Evolutionary conservation across 2,888 invertebrate species (phyloP), one percentile per base, ranked within the genome.

Genomic region (Cerastis leucographa): DNA sequence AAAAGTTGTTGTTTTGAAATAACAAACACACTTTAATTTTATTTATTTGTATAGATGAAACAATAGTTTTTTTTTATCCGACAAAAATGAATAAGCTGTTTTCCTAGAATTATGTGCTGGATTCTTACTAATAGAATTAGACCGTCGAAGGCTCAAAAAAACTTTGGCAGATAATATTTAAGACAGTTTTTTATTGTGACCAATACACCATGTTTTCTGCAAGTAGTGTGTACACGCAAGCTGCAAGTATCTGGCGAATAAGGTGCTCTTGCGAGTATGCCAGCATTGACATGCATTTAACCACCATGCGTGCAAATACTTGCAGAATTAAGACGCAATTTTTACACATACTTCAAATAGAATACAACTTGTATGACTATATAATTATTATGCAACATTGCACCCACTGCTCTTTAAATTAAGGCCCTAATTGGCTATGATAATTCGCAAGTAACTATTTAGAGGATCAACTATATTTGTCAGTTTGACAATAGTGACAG

Each of bases 341-440:
- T 59, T 19, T 2, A 12, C 8, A n/a, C 4, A 22, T 22, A 1
- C 0, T n/a, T 56, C 35, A 8, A 17, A 22, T 11, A 51, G 11
- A 40, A 40, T 40, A 40, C 17, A 49, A 76, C 78, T 68, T 44
- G 29, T 78, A 61, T 78, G 78, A 49, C 49, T 42, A 29, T 29
- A 8, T n/a, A 14, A n/a, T n/a, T n/a, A n/a, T 0, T 35, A 19
- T 29, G 7, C 14, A n/a, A 44, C 17, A 70, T 29, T 22, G 17
- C 11, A 62, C 5, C 7, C 9, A 49, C 5, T 7, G 17, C 12
- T 35, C 17, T n/a, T 61, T 1, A 3, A 68, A 35, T 42, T 0
- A 11, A 19, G 2, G 5, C 0, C 25, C 12, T n/a, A n/a, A 69
- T 69, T 22, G 17, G 4, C 35, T 40, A 54, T 46, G 44, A 54